Evolutionary conservation across 1,140 invertebrate species (phyloP), one percentile per base, ranked within the genome.

Genomic region (Papilio xuthus): DNA sequence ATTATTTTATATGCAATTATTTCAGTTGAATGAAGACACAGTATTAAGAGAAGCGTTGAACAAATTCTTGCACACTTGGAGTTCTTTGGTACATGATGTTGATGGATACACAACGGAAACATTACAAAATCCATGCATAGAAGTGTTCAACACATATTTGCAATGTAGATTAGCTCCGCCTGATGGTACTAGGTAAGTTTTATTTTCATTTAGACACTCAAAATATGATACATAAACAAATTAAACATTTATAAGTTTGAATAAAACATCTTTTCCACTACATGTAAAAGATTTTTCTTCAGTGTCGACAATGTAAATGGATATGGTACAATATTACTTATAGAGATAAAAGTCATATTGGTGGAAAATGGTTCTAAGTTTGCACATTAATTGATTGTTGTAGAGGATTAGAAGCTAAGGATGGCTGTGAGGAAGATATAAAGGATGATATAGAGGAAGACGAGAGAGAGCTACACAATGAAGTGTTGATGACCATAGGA

Each of bases 81-180:
- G 96, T 63, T 94, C 94, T 42, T 92, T 97, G 79, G 89, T 96
- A 10, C 95, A 95, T 80, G 95, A 96, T 18, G 87, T 94, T 2
- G 87, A 94, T 84, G 95, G 96, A 47, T 95, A 95, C 20, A 83
- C 91, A 6, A 94, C 95, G 83, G 94, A 94, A 82, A 95, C 86
- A 72, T 91, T 95, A 76, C 93, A 94, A 80, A 94, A 94, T 81
- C 90, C 94, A 4, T 92, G 94, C 74, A 90, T 94, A 77, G 89
- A 94, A 81, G 95, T 98, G 81, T 98, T 98, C 89, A 97, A 97
- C 86, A 96, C 95, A 12, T 98, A 98, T 88, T 85, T 98, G n/a
- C 96, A 97, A 84, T 97, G 96, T 84, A 96, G 98, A 92, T 92
- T 98, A 72, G 96, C 96, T 42, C 95, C 97, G 15, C 98, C 97